Evolutionary conservation across 2,888 invertebrate species (phyloP), one percentile per base, ranked within the genome.

Genomic region (Apotomis turbidana): DNA sequence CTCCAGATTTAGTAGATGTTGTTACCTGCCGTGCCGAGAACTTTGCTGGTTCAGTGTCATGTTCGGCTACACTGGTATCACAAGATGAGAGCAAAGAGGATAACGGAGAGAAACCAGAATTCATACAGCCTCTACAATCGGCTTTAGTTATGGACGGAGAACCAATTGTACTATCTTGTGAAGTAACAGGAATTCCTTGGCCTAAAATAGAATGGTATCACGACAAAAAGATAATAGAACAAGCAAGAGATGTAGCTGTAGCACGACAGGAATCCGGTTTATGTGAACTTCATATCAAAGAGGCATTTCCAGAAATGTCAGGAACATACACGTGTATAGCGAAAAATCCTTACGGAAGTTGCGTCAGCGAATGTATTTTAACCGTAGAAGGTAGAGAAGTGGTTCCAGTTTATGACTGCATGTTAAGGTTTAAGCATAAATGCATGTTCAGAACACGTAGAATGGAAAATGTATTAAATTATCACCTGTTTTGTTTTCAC

Each of bases 1-100:
- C 94, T 70, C 93, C 95, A 71, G 95, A 97, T 84, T 95, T 95
- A 78, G 92, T 95, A 71, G 98, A 97, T 38, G 94, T 96, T 44
- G 96, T 97, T 80, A 97, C 97, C 27, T 98, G 98, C 80, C 95
- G 97, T 80, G 98, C 98, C 3, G 97, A 97, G 89, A 98, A 98
- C 87, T 97, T 96, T 64, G 96, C 96, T 63, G 98, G 98, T 9
- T 97, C 97, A 0, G 97, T 97, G 6, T 97, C 97, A n/a, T 96
- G 96, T 78, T 97, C 97, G 0, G 97, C 97, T 3, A 95, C 95
- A 27, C 84, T 97, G 4, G 94, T 95, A 79, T 87, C 96, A 36
- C 84, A 95, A 51, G 95, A 96, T 74, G 94, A 90, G 41, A 85
- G 85, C 70, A 93, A 93, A 90, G 74, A 74, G 74, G 12, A 62